Evolutionary conservation across 2,113 vertebrate species (phyloP), one percentile per base, ranked within the genome.

Genomic region (Diadophis punctatus): DNA sequence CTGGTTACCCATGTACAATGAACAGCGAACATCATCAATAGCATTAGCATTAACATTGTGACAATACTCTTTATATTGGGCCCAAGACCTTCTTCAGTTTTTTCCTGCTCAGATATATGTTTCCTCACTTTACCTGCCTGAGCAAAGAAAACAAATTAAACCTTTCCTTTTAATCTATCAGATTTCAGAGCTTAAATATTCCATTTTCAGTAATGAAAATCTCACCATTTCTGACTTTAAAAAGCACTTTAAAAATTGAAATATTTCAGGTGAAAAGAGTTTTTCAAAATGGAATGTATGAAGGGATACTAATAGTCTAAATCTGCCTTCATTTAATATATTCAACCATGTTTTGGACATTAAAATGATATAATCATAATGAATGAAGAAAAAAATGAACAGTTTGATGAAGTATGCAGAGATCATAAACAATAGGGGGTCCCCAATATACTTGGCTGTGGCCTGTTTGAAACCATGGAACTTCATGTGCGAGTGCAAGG

Each of bases 1-100:
- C 99, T 99, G 85, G 99, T 99, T 90, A 99, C 99, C 99, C 99
- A 99, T 4, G 99, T 99, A 96, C 99, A 99, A 97, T 99, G 99
- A 43, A 99, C 99, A 5, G 99, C 99, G 60, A 99, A 99, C 99
- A 99, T 99, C 99, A 99, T 99, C 89, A 99, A 95, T 85, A 99
- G 94, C 99, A 99, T 99, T 80, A 99, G 96, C 99, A 99, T 99
- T 91, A 99, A 95, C 99, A 99, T 99, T 85, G 99, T 99, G 16
- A 99, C 99, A 8, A 99, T 99, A 94, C 99, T 99, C 96, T 99
- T 99, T 93, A 99, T 98, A 95, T 99, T 99, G 2, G 99, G 99
- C 23, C 99, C 99, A 90, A 99, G 94, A 7, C 99, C 99, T 95
- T 99, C 99, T 95, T 99, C 99, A 0, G 98, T 98, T 91, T 99